Percentiles rank a stretch among this genome's conserved stretches.
These are phyloP conservation scores for Nerophis lumbriciformis DNA, from an alignment of 2,113 vertebrate genomes.

Conservation along the genomic window DNA sequence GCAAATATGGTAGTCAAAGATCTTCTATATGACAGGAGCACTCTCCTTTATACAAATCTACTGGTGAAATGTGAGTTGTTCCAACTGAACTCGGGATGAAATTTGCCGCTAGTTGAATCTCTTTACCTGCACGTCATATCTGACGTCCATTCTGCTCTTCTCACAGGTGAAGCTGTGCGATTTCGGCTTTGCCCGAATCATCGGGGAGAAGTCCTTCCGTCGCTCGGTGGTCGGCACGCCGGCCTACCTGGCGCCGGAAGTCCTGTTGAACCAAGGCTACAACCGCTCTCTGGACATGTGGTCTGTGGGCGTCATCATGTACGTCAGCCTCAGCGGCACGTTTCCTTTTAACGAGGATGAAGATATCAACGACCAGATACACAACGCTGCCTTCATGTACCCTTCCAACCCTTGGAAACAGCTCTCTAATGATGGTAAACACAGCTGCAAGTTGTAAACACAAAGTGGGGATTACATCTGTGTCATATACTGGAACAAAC, in stretches of 20 bases:
- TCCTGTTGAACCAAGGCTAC: conserved; percentile 88
- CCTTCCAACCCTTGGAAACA: conserved; percentile 86
- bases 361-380: conserved; percentile 91
- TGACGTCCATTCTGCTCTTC: not conserved
- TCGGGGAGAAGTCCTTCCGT: conserved; percentile 89
- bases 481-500: not conserved
- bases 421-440: conserved; percentile 80
- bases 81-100: no score
- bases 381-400: conserved; percentile 93
- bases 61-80: no score
- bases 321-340: conserved; percentile 88
- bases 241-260: conserved; percentile 85
- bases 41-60: no score
- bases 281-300: conserved; percentile 93
- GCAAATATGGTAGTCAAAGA: no score
- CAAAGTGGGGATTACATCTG: no score
- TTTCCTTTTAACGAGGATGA: conserved; percentile 93
- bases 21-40: no score
- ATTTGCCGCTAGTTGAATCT: no score
- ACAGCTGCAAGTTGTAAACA: not conserved
- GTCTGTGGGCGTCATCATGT: conserved; percentile 92
- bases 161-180: conserved; percentile 87
- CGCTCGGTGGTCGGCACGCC: conserved; percentile 91
- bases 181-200: conserved; percentile 90
- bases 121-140: not conserved